Base-by-base conservation (phyloP, 2,888 invertebrate species). In the Cartodere bifasciata region DNA sequence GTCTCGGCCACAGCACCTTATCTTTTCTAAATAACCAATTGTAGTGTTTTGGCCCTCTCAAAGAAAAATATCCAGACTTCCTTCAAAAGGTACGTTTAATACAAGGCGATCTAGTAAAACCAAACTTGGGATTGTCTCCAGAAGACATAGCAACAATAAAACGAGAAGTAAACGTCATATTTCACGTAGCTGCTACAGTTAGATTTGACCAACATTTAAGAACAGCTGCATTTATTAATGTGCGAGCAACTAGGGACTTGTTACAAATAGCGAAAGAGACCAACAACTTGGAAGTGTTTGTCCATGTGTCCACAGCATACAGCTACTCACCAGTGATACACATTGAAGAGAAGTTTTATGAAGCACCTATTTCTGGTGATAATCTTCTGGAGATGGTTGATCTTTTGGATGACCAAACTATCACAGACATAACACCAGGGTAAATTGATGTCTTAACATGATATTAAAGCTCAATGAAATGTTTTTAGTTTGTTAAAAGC, bases 141-240 rank as follows among this genome's bases (percentile, higher is more conserved):
- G 49, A 60, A 16, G 65, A 68, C 41, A 66, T 67, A 38, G 49
- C 55, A 31, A 49, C 51, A 20, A 43, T 67, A 17, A 47, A 52
- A 20, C 56, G 64, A 16, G 61, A 71, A 38, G 70, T 75, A 28
- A 54, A 58, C 17, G 55, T 78, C 25, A 71, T 80, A n/a, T 74
- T 80, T 52, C 78, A 80, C 51, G 70, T 72, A 20, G 79, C 79
- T 4, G 79, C 79, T 3, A 78, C 77, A 2, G 71, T 80, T 16
- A 63, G 69, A 38, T 80, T 80, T 49, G 73, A 77, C 47, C 78
- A 79, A 47, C 66, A 64, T 17, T 56, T 80, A 12, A 65, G 67
- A 54, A 49, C 64, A n/a, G 72, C 78, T 1, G 61, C 71, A 24
- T 64, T 67, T 31, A 72, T 76, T 57, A 80, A 79, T 54, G 67